Base-by-base conservation (phyloP, 2,797 vertebrate species). In the Enoplosus armatus region DNA sequence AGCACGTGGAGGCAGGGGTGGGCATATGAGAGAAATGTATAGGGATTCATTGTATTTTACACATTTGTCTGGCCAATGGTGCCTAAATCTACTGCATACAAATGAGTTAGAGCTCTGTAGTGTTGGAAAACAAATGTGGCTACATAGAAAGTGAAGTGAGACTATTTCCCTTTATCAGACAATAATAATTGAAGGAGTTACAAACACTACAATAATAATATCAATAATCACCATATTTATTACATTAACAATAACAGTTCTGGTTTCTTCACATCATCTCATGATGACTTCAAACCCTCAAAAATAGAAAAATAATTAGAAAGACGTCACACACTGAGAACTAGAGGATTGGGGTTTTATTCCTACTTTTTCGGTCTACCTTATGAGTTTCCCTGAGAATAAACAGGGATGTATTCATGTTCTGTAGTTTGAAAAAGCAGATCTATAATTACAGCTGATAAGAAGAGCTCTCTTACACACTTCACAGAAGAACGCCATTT, bases 391-490 rank as follows among this genome's bases (percentile, higher is more conserved):
- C 65, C 16, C 31, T 68, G 20, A 51, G 15, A 80, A 75, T 45
- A 51, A 61, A 69, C 1, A 6, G 48, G 26, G n/a, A 41, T 31
- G 22, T 20, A 16, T 69, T 43, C 22, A 35, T 61, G 18, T 51
- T 14, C 58, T 64, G 43, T 58, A 56, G 47, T 60, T 54, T 48
- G 27, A 50, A 59, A 39, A 63, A 56, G 14, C 16, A 56, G 3
- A 60, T 20, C 58, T 11, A 58, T 85, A 85, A 89, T 89, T 90
- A 76, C 55, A 63, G 71, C 59, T 72, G 67, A 89, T 84, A 66
- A 58, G 43, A 85, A 85, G 85, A 75, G 62, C 75, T 85, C 73
- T 87, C 79, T 62, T 3, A 65, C 77, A 85, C 85, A 77, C 82
- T 85, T 71, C 68, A 58, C 63, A 75, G 72, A 87, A 80, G 83